A percentile compares a stretch with the other conserved stretches of the same genome.
phyloP scores from a whole-genome alignment of 2,113 vertebrate genomes.

The Mus pahari region DNA sequence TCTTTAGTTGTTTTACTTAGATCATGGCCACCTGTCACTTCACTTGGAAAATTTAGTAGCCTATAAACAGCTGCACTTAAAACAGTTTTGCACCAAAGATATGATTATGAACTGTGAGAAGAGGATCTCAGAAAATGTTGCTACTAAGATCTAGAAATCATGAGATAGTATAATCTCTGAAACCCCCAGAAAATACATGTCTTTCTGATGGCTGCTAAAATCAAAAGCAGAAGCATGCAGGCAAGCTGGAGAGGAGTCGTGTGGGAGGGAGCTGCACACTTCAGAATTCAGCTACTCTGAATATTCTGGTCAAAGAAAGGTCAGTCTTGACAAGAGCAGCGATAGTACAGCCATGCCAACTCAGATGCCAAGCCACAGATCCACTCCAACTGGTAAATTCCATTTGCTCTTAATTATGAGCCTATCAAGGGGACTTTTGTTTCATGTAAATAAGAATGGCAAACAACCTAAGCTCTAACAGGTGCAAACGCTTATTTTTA shows the following conservation, averaged over 20 bases:
- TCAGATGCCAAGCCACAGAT: conserved; percentile 60
- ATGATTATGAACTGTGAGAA: background rate
- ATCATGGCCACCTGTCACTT: background rate
- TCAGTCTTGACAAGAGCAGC: conserved; percentile 67
- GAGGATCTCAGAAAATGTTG: background rate
- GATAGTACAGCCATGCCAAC: conserved; percentile 16
- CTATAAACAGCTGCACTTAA: background rate
- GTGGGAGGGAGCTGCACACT: background rate
- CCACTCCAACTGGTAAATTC: conserved; percentile 61
- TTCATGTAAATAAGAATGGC: conserved; percentile 75
- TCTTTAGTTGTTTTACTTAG: background rate
- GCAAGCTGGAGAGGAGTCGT: background rate
- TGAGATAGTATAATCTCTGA: background rate
- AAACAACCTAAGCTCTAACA: conserved; percentile 78
- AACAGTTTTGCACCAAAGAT: background rate
- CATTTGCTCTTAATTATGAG: conserved; percentile 73
- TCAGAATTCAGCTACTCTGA: conserved; percentile 51
- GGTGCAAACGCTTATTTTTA: conserved; percentile 76
- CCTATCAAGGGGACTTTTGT: conserved; percentile 65
- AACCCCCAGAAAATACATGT: background rate
- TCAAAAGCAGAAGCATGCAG: background rate
- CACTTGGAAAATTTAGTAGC: background rate
- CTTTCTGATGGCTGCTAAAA: background rate
- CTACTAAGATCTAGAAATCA: background rate
- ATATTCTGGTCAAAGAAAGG: conserved; percentile 71